Percentiles rank a stretch among this genome's conserved stretches.
phyloP scores from a whole-genome alignment of 2,888 invertebrate genomes.

The Cyclophora punctaria region DNA sequence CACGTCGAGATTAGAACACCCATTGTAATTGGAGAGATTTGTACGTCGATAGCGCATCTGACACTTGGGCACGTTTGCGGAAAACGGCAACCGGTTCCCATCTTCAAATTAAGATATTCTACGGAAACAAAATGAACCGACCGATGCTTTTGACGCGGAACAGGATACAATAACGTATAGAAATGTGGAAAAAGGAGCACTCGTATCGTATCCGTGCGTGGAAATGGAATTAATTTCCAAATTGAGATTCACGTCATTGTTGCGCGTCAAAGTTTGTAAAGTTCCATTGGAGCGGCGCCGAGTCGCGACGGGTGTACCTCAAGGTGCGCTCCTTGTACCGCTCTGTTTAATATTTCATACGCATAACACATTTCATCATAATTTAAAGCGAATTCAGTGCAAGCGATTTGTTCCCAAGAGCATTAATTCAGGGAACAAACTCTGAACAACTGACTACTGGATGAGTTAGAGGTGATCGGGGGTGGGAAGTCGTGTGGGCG shows the following conservation, averaged over 20 bases:
- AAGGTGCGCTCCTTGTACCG: constrained; percentile 25
- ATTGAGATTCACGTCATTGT: background rate
- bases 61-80: constrained; percentile 31
- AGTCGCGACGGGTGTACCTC: constrained; percentile 18
- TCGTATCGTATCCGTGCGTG: background rate
- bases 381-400: constrained; percentile 25
- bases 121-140: constrained; percentile 19
- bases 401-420: constrained; percentile 24
- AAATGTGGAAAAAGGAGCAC: background rate
- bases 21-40: constrained; percentile 30
- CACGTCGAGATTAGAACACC: constrained; percentile 21
- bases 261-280: constrained; percentile 10
- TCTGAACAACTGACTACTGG: constrained; percentile 23
- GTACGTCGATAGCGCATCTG: constrained; percentile 25
- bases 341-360: constrained; percentile 26
- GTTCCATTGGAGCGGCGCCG: constrained; percentile 7
- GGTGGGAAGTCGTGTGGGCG: constrained; percentile 6
- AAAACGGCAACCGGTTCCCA: constrained; percentile 26
- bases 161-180: constrained; percentile 1
- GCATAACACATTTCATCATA: constrained; percentile 24
- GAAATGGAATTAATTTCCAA: too few relatives aligned
- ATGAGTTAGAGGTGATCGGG: constrained; percentile 15
- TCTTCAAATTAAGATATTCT: constrained; percentile 28
- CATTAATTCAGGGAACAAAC: constrained; percentile 23
- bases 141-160: too few relatives aligned